Percentiles rank a stretch among this genome's conserved stretches.
Conservation (phyloP, 2,113 vertebrate genomes). For the Rhodinocichla rosea region DNA sequence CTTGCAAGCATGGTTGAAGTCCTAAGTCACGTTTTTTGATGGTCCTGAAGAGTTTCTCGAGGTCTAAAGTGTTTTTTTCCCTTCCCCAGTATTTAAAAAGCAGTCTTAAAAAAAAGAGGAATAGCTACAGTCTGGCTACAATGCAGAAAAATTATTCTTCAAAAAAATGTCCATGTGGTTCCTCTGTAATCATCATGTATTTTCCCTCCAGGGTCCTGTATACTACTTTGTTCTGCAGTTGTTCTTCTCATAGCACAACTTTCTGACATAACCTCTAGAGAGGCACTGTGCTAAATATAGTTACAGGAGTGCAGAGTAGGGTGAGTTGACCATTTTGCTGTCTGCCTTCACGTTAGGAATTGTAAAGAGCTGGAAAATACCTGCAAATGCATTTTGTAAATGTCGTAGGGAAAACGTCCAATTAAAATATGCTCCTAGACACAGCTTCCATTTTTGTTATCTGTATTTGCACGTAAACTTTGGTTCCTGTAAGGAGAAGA, state of each 20-base stretch:
- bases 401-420: accelerated
- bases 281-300: not conserved
- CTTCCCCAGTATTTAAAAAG: not conserved
- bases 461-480: not conserved
- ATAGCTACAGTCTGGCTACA: not conserved
- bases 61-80: not conserved
- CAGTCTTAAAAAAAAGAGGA: not conserved
- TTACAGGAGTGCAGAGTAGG: not conserved
- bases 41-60: not conserved
- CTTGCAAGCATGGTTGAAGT: not conserved
- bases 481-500: not conserved
- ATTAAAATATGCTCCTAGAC: not conserved
- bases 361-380: not conserved
- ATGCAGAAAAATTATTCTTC: not conserved
- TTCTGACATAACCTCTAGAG: not conserved
- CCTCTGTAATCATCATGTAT: not conserved
- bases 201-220: not conserved
- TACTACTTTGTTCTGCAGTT: not conserved
- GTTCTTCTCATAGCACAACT: not conserved
- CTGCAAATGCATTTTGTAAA: not conserved
- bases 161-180: not conserved
- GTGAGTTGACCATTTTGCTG: not conserved
- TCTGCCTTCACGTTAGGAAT: not conserved
- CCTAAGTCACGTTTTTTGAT: not conserved
- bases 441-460: not conserved